These are phyloP conservation scores for Hoplostethus atlanticus DNA, from an alignment of 2,797 vertebrate genomes.

Conservation along the genomic window DNA sequence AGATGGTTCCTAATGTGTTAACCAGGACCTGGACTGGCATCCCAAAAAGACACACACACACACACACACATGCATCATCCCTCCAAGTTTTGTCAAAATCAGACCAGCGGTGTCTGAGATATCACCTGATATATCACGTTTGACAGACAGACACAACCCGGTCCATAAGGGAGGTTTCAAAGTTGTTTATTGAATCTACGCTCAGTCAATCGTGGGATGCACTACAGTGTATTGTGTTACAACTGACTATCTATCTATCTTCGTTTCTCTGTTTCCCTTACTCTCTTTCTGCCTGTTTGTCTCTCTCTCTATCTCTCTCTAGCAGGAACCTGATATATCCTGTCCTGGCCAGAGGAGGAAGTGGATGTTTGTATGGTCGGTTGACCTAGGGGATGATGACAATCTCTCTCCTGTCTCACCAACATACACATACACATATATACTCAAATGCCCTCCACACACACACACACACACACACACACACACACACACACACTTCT, in stretches of 20 bases:
- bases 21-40: constrained; percentile 3
- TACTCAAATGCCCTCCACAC: not conserved
- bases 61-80: too few species aligned
- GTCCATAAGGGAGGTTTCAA: too few species aligned
- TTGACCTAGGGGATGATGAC: constrained; percentile 60
- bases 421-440: constrained; percentile 3
- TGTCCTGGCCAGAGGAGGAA: constrained; percentile 68
- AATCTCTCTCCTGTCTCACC: constrained; percentile 53
- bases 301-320: constrained; percentile 14
- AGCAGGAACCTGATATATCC: constrained; percentile 66
- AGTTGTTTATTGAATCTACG: too few species aligned
- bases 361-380: constrained; percentile 74
- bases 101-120: too few species aligned
- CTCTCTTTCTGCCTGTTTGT: not conserved
- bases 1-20: constrained; percentile 29
- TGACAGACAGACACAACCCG: too few species aligned
- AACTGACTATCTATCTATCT: not conserved
- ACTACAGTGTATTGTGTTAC: not conserved
- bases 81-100: too few species aligned
- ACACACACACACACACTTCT: not conserved
- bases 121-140: too few species aligned
- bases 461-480: constrained; percentile 4
- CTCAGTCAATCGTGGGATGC: too few species aligned
- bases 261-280: not conserved
- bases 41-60: too few species aligned